Evolutionary conservation across 2,797 vertebrate species (phyloP).

Genomic region (Pseudotriccus pelzelni): DNA sequence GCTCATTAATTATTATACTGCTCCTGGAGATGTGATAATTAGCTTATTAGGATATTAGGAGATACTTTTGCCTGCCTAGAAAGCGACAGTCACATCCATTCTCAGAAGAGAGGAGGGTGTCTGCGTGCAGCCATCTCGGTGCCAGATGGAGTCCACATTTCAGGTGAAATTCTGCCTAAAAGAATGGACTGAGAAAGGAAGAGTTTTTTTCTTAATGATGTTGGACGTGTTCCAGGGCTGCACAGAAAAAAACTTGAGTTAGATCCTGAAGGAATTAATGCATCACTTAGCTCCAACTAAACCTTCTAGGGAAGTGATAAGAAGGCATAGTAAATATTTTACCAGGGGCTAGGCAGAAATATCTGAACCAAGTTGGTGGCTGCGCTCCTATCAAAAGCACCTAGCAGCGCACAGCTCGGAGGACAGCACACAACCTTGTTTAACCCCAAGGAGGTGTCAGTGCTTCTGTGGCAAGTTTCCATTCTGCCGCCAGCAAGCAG

Average conservation of each 20-base stretch:
- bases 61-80: not conserved
- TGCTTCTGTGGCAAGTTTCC: slow-evolving; percentile 8
- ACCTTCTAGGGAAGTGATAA: slow-evolving; percentile 31
- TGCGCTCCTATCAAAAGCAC: not conserved
- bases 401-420: not conserved
- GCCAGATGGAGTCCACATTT: not conserved
- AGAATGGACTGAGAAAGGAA: not conserved
- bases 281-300: slow-evolving; percentile 29
- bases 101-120: not conserved
- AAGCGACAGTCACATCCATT: not conserved
- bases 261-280: slow-evolving; percentile 15
- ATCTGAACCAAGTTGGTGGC: not conserved
- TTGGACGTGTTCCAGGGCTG: not conserved
- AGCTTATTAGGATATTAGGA: not conserved
- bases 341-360: not conserved
- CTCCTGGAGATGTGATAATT: not conserved
- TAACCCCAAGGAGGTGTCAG: slow-evolving; percentile 24
- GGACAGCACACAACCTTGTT: not conserved
- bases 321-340: slow-evolving; percentile 50
- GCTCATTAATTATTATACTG: not conserved
- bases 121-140: not conserved
- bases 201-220: not conserved
- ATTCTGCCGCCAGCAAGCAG: not conserved
- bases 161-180: slow-evolving; percentile 21
- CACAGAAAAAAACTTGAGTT: not conserved